Percentiles rank a stretch among this genome's conserved stretches.
Conservation (phyloP, 2,888 invertebrate species). For the Sinopyrophorus schimmeli region DNA sequence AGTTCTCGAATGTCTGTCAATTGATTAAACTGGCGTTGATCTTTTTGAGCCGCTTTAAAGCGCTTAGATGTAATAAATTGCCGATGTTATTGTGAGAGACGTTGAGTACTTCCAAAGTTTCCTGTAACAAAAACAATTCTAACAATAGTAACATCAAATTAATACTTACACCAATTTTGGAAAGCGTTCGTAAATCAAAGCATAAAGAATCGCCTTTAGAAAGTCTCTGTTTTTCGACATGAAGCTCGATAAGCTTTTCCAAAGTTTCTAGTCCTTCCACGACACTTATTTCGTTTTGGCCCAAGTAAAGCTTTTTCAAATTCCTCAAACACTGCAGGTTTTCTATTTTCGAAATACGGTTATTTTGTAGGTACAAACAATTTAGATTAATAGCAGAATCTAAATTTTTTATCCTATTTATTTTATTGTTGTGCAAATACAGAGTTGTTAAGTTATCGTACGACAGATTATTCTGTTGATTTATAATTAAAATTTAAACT, state of each 20-base stretch:
- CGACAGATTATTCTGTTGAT: constrained; percentile 49
- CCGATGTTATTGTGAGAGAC: constrained; percentile 66
- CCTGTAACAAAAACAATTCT: constrained; percentile 53
- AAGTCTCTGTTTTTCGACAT: constrained; percentile 68
- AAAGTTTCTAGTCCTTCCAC: constrained; percentile 69
- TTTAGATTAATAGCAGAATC: constrained; percentile 59
- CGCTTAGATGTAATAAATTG: constrained; percentile 59
- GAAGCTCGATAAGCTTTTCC: constrained; percentile 65
- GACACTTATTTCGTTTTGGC: constrained; percentile 69
- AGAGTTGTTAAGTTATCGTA: constrained; percentile 62
- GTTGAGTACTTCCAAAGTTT: constrained; percentile 62
- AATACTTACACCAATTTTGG: constrained; percentile 62
- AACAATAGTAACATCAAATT: neutral
- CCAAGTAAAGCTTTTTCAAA: constrained; percentile 77
- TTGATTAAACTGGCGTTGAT: constrained; percentile 63
- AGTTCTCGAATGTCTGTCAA: constrained; percentile 61
- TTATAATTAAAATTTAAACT: constrained; percentile 11
- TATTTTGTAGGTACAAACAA: constrained; percentile 78
- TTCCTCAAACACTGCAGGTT: constrained; percentile 68
- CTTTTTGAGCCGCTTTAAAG: constrained; percentile 59
- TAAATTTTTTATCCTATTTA: constrained; percentile 62
- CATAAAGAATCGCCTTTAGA: constrained; percentile 62
- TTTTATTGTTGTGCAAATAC: constrained; percentile 67
- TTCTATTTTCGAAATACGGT: constrained; percentile 73
- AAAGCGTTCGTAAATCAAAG: constrained; percentile 68